Base-by-base conservation (phyloP, 2,797 vertebrate species). In the Tinamus major region DNA sequence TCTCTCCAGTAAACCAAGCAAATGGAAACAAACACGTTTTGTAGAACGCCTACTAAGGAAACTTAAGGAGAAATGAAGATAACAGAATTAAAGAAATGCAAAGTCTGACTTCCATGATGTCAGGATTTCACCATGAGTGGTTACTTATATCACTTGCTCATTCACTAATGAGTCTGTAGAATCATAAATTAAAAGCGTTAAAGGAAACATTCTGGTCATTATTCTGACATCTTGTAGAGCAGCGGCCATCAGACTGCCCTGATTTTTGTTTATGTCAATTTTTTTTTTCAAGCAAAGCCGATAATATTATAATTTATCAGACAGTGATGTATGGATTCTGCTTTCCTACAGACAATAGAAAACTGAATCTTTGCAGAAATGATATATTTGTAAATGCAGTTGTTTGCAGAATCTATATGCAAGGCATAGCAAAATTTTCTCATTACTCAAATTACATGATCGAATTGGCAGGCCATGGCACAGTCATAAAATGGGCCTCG, bases 361-460 rank as follows among this genome's bases (percentile, higher is more conserved):
- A 87, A 70, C 17, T 53, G 17, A 33, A 79, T 79, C 48, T 78
- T 68, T 85, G 18, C 62, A 93, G 18, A 35, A 87, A 20, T 58
- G 41, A 18, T 78, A 33, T 59, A 39, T 79, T 39, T 55, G 37
- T 51, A 79, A 79, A 61, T 21, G 27, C 33, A 62, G 11, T 27
- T 90, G 56, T 59, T 78, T 95, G 23, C n/a, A 62, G 49, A 90
- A 69, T 79, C 19, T 56, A 4, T 63, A 48, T 46, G 24, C 86
- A 78, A 16, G 27, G 23, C 41, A 62, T 78, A 75, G 37, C 24
- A 76, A 85, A 44, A 35, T 69, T 69, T 89, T 9, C 48, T 94
- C 10, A 44, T 82, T 80, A 59, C 33, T 95, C 49, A 85, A 80
- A 93, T 90, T 78, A 83, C 29, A 37, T 56, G 65, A 55, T 85